Percentiles rank a stretch among this genome's conserved stretches.
These are phyloP conservation scores for Brachypterus glaber DNA, from an alignment of 2,888 invertebrate genomes.

Conservation along the genomic window DNA sequence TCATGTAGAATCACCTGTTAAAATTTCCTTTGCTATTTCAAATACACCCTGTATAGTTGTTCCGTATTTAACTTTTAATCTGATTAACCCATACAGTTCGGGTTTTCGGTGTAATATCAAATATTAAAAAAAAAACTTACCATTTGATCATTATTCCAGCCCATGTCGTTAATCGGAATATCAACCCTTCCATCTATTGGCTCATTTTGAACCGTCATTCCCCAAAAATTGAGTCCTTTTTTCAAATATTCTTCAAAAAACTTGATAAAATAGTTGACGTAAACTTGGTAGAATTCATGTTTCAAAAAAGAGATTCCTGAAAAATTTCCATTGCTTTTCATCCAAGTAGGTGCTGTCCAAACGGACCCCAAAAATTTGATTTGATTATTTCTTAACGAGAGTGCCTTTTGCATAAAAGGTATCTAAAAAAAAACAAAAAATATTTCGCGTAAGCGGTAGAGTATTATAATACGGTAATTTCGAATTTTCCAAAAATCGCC, in stretches of 20 bases:
- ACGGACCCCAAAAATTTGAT: constrained; percentile 35
- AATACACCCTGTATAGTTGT: no score
- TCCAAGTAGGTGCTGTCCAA: constrained; percentile 46
- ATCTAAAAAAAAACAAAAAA: constrained; percentile 10
- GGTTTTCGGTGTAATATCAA: no score
- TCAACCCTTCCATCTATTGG: constrained; percentile 52
- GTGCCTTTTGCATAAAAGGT: constrained; percentile 11
- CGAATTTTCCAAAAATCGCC: no score
- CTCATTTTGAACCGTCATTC: constrained; percentile 46
- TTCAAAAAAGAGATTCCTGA: constrained; percentile 27
- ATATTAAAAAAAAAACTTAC: constrained; percentile 14
- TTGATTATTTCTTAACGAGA: constrained; percentile 6
- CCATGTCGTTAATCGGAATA: constrained; percentile 14
- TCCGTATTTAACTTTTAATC: no score
- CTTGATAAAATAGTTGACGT: constrained; percentile 71
- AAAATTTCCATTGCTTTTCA: constrained; percentile 39
- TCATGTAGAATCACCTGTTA: no score
- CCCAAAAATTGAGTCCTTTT: constrained; percentile 64
- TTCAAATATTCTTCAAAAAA: constrained; percentile 68
- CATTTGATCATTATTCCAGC: constrained; percentile 16
- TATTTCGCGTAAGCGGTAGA: no score
- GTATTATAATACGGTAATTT: no score
- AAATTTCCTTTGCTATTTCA: no score
- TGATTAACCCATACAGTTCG: no score
- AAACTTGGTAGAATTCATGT: constrained; percentile 57